Conservation (phyloP, 2,888 invertebrate genomes). For the Apotomis turbidana region DNA sequence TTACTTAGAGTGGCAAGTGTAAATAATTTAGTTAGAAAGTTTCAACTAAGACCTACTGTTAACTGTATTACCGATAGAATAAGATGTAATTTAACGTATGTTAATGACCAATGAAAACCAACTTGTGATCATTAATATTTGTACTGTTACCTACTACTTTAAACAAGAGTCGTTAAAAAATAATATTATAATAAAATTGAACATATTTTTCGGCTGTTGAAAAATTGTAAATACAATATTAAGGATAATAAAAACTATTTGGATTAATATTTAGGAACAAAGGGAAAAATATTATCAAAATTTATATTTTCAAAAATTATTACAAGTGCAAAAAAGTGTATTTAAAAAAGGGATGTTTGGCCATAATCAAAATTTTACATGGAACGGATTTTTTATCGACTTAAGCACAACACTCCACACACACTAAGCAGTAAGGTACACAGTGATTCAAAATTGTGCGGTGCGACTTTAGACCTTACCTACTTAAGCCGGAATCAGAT, state of each 20-base stretch:
- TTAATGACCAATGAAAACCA: conserved; percentile 85
- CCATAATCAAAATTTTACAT: conserved; percentile 77
- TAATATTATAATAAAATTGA: conserved; percentile 81
- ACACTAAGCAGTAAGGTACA: conserved; percentile 78
- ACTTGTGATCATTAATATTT: conserved; percentile 85
- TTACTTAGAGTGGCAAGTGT: conserved; percentile 53
- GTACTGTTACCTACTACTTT: conserved; percentile 85
- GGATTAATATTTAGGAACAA: conserved; percentile 84
- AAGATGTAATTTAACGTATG: conserved; percentile 83
- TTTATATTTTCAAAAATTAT: conserved; percentile 85
- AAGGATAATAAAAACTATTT: conserved; percentile 83
- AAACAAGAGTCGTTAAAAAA: conserved; percentile 84
- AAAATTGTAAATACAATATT: conserved; percentile 84
- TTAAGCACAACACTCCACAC: conserved; percentile 73
- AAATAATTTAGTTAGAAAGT: conserved; percentile 69
- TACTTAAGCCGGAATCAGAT: conserved; percentile 70
- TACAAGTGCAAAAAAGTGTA: conserved; percentile 81
- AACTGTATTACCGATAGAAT: conserved; percentile 76
- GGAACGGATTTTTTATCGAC: conserved; percentile 80
- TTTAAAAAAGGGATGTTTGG: conserved; percentile 81
- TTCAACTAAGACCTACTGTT: conserved; percentile 78
- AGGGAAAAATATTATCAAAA: conserved; percentile 83
- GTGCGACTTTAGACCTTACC: conserved; percentile 73
- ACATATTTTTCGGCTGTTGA: conserved; percentile 85
- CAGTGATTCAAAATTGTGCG: conserved; percentile 76